These are phyloP conservation scores for Mantis religiosa DNA, from an alignment of 2,888 invertebrate species.

Conservation along the genomic window DNA sequence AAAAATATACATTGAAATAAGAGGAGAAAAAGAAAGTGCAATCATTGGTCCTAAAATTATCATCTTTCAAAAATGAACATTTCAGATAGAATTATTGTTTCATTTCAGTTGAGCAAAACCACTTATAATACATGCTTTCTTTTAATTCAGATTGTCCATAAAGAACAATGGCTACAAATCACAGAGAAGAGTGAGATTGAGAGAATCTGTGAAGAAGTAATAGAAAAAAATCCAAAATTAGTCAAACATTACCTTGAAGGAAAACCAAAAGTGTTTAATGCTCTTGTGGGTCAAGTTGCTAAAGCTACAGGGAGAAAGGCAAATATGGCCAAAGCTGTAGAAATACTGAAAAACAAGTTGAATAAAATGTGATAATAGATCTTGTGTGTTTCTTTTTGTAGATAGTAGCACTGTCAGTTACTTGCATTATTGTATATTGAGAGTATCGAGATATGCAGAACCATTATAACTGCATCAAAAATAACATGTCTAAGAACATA, in stretches of 20 bases:
- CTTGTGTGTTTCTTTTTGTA: neutral
- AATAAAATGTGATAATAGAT: neutral
- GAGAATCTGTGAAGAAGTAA: conserved; percentile 56
- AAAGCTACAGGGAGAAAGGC: conserved; percentile 58
- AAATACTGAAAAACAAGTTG: conserved; percentile 53
- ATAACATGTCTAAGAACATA: no score
- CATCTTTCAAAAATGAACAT: no score
- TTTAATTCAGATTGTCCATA: conserved; percentile 41
- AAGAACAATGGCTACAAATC: conserved; percentile 56
- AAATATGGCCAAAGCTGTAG: conserved; percentile 61
- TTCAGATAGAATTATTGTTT: no score
- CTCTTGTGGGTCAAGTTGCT: conserved; percentile 58
- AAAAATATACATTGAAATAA: no score
- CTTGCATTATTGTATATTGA: no score
- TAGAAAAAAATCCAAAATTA: conserved; percentile 62
- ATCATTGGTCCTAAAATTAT: no score
- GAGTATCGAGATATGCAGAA: no score
- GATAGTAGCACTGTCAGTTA: neutral
- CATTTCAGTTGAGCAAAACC: no score
- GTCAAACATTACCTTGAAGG: conserved; percentile 64
- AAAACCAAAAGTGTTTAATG: conserved; percentile 64
- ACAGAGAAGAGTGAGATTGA: conserved; percentile 56
- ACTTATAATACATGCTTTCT: neutral
- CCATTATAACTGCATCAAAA: no score
- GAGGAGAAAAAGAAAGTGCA: no score